Evolutionary conservation across 53 echinoderm and acorn worm species (phyloP).

Genomic region (Actinopyga echinites): DNA sequence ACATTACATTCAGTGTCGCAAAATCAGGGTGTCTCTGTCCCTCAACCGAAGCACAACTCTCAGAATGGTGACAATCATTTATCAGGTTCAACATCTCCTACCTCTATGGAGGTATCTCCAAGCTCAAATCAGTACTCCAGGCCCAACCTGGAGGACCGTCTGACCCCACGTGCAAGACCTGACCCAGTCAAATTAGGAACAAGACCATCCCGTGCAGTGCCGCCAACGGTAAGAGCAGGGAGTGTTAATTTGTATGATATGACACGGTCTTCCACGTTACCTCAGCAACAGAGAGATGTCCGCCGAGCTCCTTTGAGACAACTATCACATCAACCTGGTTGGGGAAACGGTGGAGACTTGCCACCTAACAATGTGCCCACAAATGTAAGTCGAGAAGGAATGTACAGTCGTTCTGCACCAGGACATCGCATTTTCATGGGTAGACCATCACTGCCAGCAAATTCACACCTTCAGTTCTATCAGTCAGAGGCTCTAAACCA

Average conservation of each 20-base stretch:
- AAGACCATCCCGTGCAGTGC: slow-evolving; percentile 6
- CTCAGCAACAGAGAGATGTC: not conserved
- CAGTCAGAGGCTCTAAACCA: too few species aligned
- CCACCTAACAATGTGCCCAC: not conserved
- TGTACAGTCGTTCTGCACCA: too few species aligned
- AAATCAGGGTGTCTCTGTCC: not conserved
- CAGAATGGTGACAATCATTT: slow-evolving; percentile 48
- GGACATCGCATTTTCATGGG: too few species aligned
- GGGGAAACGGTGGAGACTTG: not conserved
- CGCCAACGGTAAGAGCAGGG: slow-evolving; percentile 8
- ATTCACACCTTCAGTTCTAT: too few species aligned
- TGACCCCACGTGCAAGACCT: slow-evolving; percentile 90
- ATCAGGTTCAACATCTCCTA: slow-evolving; percentile 73
- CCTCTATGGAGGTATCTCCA: slow-evolving; percentile 73
- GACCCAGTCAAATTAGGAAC: slow-evolving; percentile 66
- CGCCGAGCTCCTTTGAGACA: not conserved
- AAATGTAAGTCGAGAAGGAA: too few species aligned
- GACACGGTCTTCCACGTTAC: not conserved
- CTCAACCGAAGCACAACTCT: slow-evolving; percentile 17
- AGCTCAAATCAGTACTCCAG: not conserved
- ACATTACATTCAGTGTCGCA: slow-evolving; percentile 17
- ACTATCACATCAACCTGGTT: not conserved
- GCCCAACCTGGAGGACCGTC: slow-evolving; percentile 43
- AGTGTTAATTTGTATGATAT: slow-evolving; percentile 36
- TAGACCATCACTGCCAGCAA: too few species aligned